Conservation (phyloP, 2,888 invertebrate genomes). For the Cryptophagus acutangulus region DNA sequence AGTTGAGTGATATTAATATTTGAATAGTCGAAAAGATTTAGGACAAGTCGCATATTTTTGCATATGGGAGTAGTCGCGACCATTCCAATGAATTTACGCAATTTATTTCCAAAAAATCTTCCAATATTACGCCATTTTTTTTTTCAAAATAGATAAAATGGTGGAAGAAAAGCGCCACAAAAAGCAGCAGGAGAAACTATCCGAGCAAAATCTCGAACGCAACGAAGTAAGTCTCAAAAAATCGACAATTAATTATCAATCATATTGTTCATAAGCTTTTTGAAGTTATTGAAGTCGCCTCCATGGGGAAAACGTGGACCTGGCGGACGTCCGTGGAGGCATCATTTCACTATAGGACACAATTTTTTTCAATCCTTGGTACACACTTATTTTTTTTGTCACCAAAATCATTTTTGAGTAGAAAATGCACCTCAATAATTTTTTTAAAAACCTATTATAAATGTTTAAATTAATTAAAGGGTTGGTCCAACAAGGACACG, state of each 20-base stretch:
- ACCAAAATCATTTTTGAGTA: too few relatives aligned
- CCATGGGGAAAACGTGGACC: constrained; percentile 68
- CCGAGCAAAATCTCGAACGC: constrained; percentile 50
- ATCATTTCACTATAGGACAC: constrained; percentile 65
- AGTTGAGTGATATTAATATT: too few relatives aligned
- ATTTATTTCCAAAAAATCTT: too few relatives aligned
- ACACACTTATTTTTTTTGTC: constrained; percentile 39
- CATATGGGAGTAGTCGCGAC: too few relatives aligned
- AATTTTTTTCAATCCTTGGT: constrained; percentile 77
- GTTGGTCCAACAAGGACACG: constrained; percentile 46
- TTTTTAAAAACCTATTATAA: too few relatives aligned
- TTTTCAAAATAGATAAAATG: constrained; percentile 58
- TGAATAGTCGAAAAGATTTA: too few relatives aligned
- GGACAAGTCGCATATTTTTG: too few relatives aligned
- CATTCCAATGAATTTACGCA: too few relatives aligned
- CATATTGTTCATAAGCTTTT: constrained; percentile 21
- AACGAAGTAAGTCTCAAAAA: constrained; percentile 55
- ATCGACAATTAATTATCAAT: constrained; percentile 3
- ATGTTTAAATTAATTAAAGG: constrained; percentile 33
- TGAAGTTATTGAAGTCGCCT: constrained; percentile 42
- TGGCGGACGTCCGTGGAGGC: constrained; percentile 70
- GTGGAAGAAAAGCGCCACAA: constrained; percentile 54
- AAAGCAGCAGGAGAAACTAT: constrained; percentile 49
- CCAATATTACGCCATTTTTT: too few relatives aligned
- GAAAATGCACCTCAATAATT: too few relatives aligned